These are phyloP conservation scores for Phylloscopus whistleri DNA, from an alignment of 2,113 vertebrate species.

Conservation along the genomic window DNA sequence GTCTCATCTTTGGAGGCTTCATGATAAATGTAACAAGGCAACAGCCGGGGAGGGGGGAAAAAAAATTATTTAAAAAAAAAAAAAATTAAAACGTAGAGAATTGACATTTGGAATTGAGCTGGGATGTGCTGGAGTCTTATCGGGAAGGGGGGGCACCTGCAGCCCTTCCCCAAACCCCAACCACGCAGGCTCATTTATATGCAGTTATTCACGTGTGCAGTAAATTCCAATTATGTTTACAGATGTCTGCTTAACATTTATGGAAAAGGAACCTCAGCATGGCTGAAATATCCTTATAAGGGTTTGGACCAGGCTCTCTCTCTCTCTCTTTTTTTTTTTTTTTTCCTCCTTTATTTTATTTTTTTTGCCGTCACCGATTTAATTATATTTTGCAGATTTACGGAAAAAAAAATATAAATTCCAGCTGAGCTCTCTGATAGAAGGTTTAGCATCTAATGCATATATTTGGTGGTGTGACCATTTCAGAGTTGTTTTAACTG, in stretches of 20 bases:
- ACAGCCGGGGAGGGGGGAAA: neutral
- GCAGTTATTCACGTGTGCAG: constrained; percentile 89
- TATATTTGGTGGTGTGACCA: neutral
- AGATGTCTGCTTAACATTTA: constrained; percentile 86
- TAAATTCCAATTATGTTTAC: constrained; percentile 90
- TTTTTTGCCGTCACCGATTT: neutral
- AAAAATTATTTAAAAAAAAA: neutral
- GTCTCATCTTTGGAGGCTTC: neutral
- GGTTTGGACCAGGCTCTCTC: neutral
- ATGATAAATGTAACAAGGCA: constrained; percentile 25
- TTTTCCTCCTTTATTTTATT: neutral
- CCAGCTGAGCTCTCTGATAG: constrained; percentile 30
- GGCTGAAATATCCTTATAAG: constrained; percentile 54
- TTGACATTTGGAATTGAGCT: constrained; percentile 56
- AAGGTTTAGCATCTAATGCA: neutral
- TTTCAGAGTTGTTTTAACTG: neutral
- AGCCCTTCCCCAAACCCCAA: constrained; percentile 17
- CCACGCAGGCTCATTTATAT: constrained; percentile 77
- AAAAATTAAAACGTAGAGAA: constrained; percentile 27
- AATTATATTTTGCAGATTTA: constrained; percentile 53
- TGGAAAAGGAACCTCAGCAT: constrained; percentile 62
- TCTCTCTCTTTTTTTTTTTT: neutral
- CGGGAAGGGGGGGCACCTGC: neutral
- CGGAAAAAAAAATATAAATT: neutral
- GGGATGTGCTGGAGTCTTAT: neutral